Evolutionary conservation across 2,888 invertebrate genomes (phyloP), one percentile per base, ranked within the genome.

Genomic region (Steinernema scapterisci): DNA sequence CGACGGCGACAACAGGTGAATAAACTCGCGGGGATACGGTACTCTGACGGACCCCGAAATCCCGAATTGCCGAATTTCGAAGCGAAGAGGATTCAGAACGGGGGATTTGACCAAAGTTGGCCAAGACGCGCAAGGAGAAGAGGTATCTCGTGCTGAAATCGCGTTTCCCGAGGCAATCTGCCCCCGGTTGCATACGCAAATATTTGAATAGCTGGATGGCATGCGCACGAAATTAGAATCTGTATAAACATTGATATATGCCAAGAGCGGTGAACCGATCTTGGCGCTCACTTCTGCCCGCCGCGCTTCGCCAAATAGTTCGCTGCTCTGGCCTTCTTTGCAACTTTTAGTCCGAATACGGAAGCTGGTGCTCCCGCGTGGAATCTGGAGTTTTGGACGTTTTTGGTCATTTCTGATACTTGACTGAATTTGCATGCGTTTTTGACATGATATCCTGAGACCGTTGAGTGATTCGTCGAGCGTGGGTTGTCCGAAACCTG

Each of bases 161-260:
- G 63, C 63, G 63, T 63, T 63, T 31, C 63, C 31, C 63, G 63
- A 63, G 63, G 63, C 63, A 63, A 63, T 63, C 31, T 63, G 63
- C 63, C 63, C 63, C 63, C 63, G 63, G 63, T 63, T 63, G 63
- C 63, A 63, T 63, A 63, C 63, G 63, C 63, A 63, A 63, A 63
- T 63, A 63, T 63, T 63, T 63, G 63, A 63, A 63, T 63, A 63
- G 63, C 63, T 63, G 63, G 63, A 63, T 63, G 63, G 63, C 63
- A 63, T 63, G 63, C 63, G 63, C 63, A 63, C 63, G 63, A 63
- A 63, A 63, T 63, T 63, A 63, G 63, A 63, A 63, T 63, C 63
- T 63, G 63, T 63, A 63, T 63, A 63, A 63, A 63, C 63, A 63
- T 63, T 63, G 63, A 63, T 63, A 63, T 63, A 63, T 63, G 63